Base-by-base conservation (phyloP, 2,888 invertebrate species). In the Pseudococcus longispinus region DNA sequence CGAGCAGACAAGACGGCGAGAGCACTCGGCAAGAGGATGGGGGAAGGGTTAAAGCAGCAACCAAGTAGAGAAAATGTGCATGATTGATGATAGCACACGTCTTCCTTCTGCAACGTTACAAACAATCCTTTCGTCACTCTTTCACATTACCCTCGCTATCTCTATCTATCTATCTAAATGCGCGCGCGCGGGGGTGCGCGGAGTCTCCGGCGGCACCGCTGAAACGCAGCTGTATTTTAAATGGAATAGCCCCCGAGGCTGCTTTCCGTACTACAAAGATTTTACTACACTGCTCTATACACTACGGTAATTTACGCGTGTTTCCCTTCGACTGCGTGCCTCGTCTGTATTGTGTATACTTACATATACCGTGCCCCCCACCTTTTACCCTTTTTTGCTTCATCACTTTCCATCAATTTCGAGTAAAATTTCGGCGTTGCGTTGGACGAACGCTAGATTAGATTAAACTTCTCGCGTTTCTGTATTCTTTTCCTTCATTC, bases 61-160 rank as follows among this genome's bases (percentile, higher is more conserved):
- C 51, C 51, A 51, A 84, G 60, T 55, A 55, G 60, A 51, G 84
- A 84, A 37, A 83, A 51, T 84, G 84, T 84, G 84, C 84, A 84
- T 84, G 84, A 84, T 84, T 84, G 84, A 84, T 84, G 84, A 84
- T 84, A 84, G 84, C 55, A 84, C 84, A 84, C 84, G 84, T 84
- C 84, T 60, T 84, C 60, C 32, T 37, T 26, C 51, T n/a, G n/a
- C 51, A 51, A 55, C 46, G 84, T 84, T 84, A 84, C 84, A 84
- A 84, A 84, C 84, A 84, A 84, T 84, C 84, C 84, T 84, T 84
- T 84, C 84, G 84, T 84, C 84, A 84, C 84, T 84, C 60, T 84
- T 83, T 20, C 83, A 46, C 83, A 26, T 32, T 84, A 60, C 84
- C 84, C 32, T 74, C 13, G 60, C 26, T 60, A 84, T 84, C 84